phyloP scores from a whole-genome alignment of 2,113 vertebrate genomes.

The Trichomycterus rosablanca region DNA sequence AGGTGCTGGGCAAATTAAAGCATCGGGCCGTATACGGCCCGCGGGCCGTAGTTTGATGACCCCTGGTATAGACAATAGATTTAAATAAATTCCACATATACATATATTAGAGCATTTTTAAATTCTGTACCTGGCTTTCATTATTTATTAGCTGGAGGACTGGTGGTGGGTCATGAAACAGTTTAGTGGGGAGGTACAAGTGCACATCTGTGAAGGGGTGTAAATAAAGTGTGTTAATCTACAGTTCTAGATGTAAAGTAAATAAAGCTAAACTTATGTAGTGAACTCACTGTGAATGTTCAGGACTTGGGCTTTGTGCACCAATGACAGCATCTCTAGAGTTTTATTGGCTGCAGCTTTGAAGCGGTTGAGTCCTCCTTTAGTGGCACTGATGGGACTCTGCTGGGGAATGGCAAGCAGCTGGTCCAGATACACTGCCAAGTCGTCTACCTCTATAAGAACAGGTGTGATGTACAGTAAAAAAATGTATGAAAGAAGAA shows the following conservation, averaged over 20 bases:
- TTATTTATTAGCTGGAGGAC: slow-evolving; percentile 70
- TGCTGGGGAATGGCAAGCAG: slow-evolving; percentile 73
- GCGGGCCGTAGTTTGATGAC: no score
- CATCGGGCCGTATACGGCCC: no score
- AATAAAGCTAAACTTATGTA: not conserved
- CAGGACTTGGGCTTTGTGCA: slow-evolving; percentile 80
- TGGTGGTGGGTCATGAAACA: slow-evolving; percentile 72
- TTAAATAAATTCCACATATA: not conserved
- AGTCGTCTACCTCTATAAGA: slow-evolving; percentile 73
- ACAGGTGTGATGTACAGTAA: no score
- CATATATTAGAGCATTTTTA: not conserved
- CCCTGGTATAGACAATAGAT: no score
- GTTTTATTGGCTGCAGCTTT: slow-evolving; percentile 77
- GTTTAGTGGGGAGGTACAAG: slow-evolving; percentile 85
- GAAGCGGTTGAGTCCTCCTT: slow-evolving; percentile 72
- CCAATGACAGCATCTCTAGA: slow-evolving; percentile 79
- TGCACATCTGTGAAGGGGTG: slow-evolving; percentile 70
- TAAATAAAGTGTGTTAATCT: not conserved
- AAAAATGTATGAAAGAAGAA: no score
- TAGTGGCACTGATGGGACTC: slow-evolving; percentile 47
- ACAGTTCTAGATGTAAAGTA: no score
- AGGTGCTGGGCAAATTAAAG: no score
- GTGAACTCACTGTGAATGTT: slow-evolving; percentile 80
- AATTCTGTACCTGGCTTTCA: slow-evolving; percentile 37
- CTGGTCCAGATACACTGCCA: slow-evolving; percentile 86